Percentiles rank a stretch among this genome's conserved stretches.
Evolutionary conservation across 92 coral and sea anemone genomes (phyloP).

Genomic region (Pocillopora meandrina): DNA sequence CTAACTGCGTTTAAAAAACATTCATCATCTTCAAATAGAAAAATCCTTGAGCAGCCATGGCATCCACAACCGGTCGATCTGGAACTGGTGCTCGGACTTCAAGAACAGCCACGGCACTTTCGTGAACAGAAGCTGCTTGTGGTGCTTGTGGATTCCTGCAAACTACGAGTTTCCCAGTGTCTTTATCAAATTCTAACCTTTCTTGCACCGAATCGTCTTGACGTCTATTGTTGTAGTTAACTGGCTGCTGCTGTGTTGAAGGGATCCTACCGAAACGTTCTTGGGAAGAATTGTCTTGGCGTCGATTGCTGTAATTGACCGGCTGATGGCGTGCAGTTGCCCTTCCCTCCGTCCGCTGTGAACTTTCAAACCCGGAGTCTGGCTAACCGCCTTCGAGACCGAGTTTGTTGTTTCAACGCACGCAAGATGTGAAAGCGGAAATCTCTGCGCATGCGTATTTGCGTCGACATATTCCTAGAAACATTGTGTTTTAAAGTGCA

Average conservation of each 20-base stretch:
- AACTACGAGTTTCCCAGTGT: constrained; percentile 22
- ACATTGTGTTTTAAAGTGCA: neutral
- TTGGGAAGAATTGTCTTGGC: neutral
- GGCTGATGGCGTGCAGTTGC: constrained; percentile 1
- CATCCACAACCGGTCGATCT: constrained; percentile 24
- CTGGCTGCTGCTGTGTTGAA: neutral
- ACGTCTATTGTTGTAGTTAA: constrained; percentile 18
- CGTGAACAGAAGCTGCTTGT: neutral
- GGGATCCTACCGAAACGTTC: neutral
- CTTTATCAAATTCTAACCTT: constrained; percentile 15
- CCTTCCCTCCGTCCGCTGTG: neutral
- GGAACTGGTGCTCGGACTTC: neutral
- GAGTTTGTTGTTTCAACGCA: neutral
- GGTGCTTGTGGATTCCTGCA: neutral
- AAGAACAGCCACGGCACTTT: neutral
- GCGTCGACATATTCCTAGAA: neutral
- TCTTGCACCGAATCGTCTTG: constrained; percentile 21
- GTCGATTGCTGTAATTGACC: constrained; percentile 13
- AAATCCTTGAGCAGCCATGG: constrained; percentile 45
- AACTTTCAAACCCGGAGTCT: constrained; percentile 22
- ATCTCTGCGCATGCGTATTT: constrained; percentile 6
- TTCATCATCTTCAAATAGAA: neutral
- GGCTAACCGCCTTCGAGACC: neutral
- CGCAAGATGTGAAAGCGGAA: constrained; percentile 8
- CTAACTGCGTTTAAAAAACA: neutral